phyloP scores from a whole-genome alignment of 2,797 vertebrate species.

The Thripadectes ignobilis region DNA sequence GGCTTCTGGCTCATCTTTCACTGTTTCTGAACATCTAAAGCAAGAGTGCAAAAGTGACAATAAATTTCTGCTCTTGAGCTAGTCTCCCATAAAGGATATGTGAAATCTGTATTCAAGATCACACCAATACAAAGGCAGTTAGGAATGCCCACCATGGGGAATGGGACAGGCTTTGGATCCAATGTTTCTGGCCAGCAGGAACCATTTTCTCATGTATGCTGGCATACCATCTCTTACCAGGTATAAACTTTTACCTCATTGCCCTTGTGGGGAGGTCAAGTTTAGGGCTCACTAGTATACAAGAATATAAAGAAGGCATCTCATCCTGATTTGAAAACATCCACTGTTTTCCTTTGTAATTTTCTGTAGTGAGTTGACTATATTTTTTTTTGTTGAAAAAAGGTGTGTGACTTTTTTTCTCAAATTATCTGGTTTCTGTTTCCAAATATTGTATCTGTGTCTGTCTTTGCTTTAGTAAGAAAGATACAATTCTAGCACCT shows the following conservation, averaged over 20 bases:
- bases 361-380: not conserved
- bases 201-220: not conserved
- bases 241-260: not conserved
- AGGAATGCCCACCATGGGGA: not conserved
- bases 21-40: not conserved
- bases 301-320: not conserved
- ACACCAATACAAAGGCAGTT: not conserved
- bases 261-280: not conserved
- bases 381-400: not conserved
- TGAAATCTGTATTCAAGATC: not conserved
- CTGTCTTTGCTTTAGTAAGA: not conserved
- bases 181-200: not conserved
- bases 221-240: not conserved
- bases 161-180: not conserved
- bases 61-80: slow-evolving; percentile 3
- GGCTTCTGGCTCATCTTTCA: not conserved
- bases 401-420: not conserved
- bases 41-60: not conserved
- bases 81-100: not conserved
- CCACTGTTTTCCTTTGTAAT: not conserved
- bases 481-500: not conserved
- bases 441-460: not conserved
- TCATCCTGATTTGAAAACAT: not conserved
- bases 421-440: not conserved
- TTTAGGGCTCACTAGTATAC: not conserved